Base-by-base conservation (phyloP, 1,140 invertebrate genomes). In the Temnothorax curvispinosus region DNA sequence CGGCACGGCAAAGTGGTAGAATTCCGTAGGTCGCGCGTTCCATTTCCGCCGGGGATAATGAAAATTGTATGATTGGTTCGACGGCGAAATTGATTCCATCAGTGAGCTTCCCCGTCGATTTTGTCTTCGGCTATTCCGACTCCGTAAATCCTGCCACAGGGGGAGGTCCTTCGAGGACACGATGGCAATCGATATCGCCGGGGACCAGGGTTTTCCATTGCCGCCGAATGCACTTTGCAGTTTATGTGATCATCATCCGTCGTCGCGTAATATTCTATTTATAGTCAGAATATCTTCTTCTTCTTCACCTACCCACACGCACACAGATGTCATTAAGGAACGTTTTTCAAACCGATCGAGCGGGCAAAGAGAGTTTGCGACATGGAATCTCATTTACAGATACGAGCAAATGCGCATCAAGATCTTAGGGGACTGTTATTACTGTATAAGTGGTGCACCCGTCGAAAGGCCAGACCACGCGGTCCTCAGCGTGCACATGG, bases 381-480 rank as follows among this genome's bases (percentile, higher is more conserved):
- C 41, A 18, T 62, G 9, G 32, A 82, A 50, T 44, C 41, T 4
- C 11, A 13, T 88, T 50, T 93, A 97, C 97, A 98, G 98, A 97
- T 99, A 99, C 95, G 97, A 99, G 94, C 98, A 99, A 94, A 95
- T 99, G 85, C 96, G 99, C 58, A 99, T 99, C 86, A 99, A 99
- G 96, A 99, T 99, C 94, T 96, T 99, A 21, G 98, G 99, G 1
- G 99, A 99, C 95, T 99, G 98, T 94, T 99, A 99, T 95, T 99
- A 99, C 95, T 99, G 98, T 94, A 98, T 99, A 92, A 98, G 98
- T 94, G 98, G 98, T 13, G 98, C 98, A 50, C 98, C 98, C 0
- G 96, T 97, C 64, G 98, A 99, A 94, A 95, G 98, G 84, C 96
- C 97, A 0, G 98, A 99, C 94, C 99, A 99, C 95, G 98, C 98